These are phyloP conservation scores for Agapornis canus DNA, from an alignment of 2,797 vertebrate genomes.

Conservation along the genomic window DNA sequence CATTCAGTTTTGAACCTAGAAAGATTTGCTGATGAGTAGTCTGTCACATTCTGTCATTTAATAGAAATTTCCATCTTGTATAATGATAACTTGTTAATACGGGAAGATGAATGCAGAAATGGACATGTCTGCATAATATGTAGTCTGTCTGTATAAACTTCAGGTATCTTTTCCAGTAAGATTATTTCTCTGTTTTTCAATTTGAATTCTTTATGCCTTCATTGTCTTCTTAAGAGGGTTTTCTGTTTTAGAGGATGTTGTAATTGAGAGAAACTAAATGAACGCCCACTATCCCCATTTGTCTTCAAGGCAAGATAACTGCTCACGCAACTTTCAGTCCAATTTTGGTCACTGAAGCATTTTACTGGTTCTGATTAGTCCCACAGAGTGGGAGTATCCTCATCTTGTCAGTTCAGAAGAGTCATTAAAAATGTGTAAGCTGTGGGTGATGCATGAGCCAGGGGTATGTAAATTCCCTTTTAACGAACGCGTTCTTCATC, in stretches of 20 bases:
- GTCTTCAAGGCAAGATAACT: constrained; percentile 35
- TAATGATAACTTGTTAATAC: background rate
- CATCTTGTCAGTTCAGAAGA: constrained; percentile 45
- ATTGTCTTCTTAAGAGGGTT: background rate
- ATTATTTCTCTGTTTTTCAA: background rate
- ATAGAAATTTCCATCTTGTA: background rate
- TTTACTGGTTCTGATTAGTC: constrained; percentile 70
- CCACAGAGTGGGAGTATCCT: constrained; percentile 34
- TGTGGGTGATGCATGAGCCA: constrained; percentile 55
- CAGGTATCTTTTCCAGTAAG: background rate
- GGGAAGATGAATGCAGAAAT: background rate
- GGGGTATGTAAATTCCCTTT: constrained; percentile 60
- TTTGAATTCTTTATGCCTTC: background rate
- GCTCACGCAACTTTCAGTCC: constrained; percentile 6
- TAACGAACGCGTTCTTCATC: constrained; percentile 61
- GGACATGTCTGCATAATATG: background rate
- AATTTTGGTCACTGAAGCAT: constrained; percentile 73
- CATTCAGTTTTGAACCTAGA: background rate
- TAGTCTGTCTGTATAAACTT: background rate
- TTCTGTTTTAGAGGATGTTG: constrained; percentile 1
- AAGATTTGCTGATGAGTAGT: background rate
- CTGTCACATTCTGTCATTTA: background rate
- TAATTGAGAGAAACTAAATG: constrained; percentile 24
- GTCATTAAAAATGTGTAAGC: constrained; percentile 52
- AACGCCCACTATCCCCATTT: constrained; percentile 1